Evolutionary conservation across 2,113 vertebrate genomes (phyloP).

Genomic region (Antechinus stuartii): DNA sequence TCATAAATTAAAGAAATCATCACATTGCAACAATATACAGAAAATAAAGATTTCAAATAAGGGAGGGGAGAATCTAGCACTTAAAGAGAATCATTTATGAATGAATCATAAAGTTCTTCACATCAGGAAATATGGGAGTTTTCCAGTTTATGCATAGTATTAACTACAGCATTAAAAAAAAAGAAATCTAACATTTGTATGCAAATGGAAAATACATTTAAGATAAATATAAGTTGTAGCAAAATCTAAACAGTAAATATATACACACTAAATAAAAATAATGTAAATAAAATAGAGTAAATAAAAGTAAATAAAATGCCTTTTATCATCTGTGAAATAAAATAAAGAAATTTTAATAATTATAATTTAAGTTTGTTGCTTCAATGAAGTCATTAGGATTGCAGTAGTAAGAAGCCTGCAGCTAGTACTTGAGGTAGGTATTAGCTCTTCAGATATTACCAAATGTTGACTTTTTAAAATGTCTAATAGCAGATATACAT

Average conservation of each 20-base stretch:
- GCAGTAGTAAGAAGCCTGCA: background rate
- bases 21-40: background rate
- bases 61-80: background rate
- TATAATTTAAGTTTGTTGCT: background rate
- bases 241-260: background rate
- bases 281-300: no score
- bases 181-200: background rate
- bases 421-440: background rate
- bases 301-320: background rate
- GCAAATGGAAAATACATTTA: background rate
- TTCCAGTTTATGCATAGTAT: background rate
- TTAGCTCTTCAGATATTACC: background rate
- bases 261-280: no score
- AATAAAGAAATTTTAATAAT: background rate
- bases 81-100: background rate
- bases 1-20: background rate
- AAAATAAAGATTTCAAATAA: background rate
- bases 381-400: background rate
- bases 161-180: background rate
- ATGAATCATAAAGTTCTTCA: background rate
- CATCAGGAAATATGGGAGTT: fast-evolving
- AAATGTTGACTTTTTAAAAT: background rate
- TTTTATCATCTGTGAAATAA: background rate
- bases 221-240: background rate
- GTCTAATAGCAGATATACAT: background rate